Conservation (phyloP, 2,888 invertebrate genomes). For the Cremastobaeus sp. region DNA sequence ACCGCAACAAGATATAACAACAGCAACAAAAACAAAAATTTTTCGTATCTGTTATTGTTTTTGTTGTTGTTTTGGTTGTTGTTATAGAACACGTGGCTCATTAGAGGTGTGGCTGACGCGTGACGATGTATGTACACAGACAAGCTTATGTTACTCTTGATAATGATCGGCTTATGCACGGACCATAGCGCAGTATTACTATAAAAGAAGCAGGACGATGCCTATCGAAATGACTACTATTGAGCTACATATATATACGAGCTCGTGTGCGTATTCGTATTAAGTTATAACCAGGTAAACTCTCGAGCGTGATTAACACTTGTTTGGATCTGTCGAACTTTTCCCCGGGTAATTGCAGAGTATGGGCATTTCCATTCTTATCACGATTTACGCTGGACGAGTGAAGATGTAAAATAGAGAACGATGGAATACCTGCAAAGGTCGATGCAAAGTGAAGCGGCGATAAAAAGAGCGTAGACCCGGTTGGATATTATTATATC, state of each 20-base stretch:
- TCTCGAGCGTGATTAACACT: slow-evolving; percentile 36
- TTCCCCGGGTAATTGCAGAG: not conserved
- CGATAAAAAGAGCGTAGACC: too few species aligned
- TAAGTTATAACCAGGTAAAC: slow-evolving; percentile 40
- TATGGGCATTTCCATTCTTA: not conserved
- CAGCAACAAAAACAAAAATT: too few species aligned
- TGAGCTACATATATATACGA: slow-evolving; percentile 40
- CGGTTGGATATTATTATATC: too few species aligned
- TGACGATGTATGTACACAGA: slow-evolving; percentile 43
- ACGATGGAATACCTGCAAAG: too few species aligned
- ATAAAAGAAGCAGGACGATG: slow-evolving; percentile 34
- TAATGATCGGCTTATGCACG: slow-evolving; percentile 50
- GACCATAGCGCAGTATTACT: slow-evolving; percentile 22
- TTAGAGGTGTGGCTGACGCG: slow-evolving; percentile 66
- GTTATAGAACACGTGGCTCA: slow-evolving; percentile 61
- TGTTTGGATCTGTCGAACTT: slow-evolving; percentile 9
- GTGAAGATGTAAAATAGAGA: too few species aligned
- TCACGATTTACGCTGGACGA: not conserved
- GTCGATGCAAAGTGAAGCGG: too few species aligned
- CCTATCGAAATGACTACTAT: slow-evolving; percentile 50
- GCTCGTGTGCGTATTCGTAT: slow-evolving; percentile 52
- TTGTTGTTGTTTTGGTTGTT: not conserved
- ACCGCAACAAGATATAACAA: too few species aligned
- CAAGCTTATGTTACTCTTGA: slow-evolving; percentile 48
- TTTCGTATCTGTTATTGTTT: too few species aligned